Evolutionary conservation across 2,797 vertebrate genomes (phyloP).

Genomic region (Xenopus petersii): DNA sequence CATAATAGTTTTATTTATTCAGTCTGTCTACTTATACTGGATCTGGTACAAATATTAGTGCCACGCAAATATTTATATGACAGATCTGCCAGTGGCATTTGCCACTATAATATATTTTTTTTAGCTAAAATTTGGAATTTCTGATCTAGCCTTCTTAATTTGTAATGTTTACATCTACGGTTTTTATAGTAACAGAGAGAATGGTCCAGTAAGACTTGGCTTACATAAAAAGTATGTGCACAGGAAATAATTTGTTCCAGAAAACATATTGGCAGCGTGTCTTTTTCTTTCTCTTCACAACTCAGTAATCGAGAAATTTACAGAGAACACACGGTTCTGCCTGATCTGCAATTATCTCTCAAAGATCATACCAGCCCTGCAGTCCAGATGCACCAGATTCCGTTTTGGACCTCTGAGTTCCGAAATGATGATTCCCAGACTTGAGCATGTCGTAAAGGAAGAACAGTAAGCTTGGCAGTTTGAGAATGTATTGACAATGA

Average conservation of each 20-base stretch:
- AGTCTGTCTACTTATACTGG: constrained; percentile 7
- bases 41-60: not conserved
- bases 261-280: not conserved
- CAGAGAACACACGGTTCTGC: constrained; percentile 94
- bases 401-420: constrained; percentile 88
- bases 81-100: no score
- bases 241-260: no score
- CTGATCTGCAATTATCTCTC: constrained; percentile 97
- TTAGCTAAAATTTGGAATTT: no score
- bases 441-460: constrained; percentile 80
- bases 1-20: constrained; percentile 24
- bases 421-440: constrained; percentile 88
- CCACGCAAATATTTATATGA: not conserved
- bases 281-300: constrained; percentile 1
- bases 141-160: no score
- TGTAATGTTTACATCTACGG: no score
- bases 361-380: constrained; percentile 95
- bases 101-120: no score
- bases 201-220: no score
- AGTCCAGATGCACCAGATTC: constrained; percentile 94
- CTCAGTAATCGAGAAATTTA: constrained; percentile 95
- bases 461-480: constrained; percentile 75
- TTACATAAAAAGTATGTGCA: no score
- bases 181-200: no score
- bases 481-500: not conserved